These are phyloP conservation scores for Drosophila pallidifrons DNA, from an alignment of 1,140 invertebrate genomes.

Conservation along the genomic window DNA sequence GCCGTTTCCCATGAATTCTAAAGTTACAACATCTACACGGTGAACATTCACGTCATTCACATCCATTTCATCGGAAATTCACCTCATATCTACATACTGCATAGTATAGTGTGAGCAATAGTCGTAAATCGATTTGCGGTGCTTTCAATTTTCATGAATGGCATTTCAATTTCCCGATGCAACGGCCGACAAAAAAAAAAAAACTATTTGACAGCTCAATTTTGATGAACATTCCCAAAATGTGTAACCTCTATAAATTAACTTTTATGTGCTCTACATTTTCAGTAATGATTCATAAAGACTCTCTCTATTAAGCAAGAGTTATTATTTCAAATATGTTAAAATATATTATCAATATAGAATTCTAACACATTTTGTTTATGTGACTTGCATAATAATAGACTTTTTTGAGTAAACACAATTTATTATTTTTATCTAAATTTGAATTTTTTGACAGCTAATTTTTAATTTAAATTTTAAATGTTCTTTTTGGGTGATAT, in stretches of 20 bases:
- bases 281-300: too few relatives aligned
- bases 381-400: too few relatives aligned
- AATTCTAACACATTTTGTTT: too few relatives aligned
- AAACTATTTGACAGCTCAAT: neutral
- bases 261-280: too few relatives aligned
- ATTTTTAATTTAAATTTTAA: too few relatives aligned
- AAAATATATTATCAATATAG: too few relatives aligned
- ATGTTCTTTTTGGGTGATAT: too few relatives aligned
- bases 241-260: neutral
- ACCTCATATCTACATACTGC: neutral
- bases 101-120: neutral
- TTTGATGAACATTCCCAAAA: constrained; percentile 22
- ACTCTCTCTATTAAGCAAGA: too few relatives aligned
- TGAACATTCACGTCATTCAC: constrained; percentile 5
- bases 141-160: constrained; percentile 49
- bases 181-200: constrained; percentile 3
- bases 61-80: constrained; percentile 19
- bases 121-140: constrained; percentile 28
- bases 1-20: constrained; percentile 13
- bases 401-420: too few relatives aligned
- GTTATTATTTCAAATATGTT: too few relatives aligned
- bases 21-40: constrained; percentile 27
- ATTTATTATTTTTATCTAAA: too few relatives aligned
- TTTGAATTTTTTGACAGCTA: too few relatives aligned
- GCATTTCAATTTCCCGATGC: constrained; percentile 46